These are phyloP conservation scores for Nasonia longicornis DNA, from an alignment of 1,140 invertebrate species.

Conservation along the genomic window DNA sequence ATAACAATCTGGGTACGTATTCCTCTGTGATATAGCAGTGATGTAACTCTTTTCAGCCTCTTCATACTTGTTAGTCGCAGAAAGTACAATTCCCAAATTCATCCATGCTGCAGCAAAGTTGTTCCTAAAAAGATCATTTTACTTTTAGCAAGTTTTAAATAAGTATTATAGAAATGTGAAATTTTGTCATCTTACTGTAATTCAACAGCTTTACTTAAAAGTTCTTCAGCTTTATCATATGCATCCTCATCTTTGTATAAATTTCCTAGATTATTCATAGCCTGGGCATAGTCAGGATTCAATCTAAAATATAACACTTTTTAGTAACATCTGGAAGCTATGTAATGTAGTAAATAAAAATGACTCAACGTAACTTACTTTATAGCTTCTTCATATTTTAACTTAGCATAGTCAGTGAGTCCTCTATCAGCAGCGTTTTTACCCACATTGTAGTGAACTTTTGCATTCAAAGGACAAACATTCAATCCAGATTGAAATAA, in stretches of 20 bases:
- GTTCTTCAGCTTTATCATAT: constrained; percentile 79
- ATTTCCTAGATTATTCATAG: constrained; percentile 97
- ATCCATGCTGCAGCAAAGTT: constrained; percentile 97
- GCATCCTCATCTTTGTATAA: constrained; percentile 84
- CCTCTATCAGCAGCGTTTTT: constrained; percentile 86
- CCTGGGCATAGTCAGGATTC: constrained; percentile 93
- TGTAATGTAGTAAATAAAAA: not conserved
- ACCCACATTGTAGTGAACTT: constrained; percentile 96
- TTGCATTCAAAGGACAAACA: constrained; percentile 91
- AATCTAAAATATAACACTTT: constrained; percentile 70
- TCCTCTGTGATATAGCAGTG: constrained; percentile 80
- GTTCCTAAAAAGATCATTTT: constrained; percentile 69
- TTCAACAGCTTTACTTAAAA: constrained; percentile 80
- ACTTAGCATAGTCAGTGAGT: constrained; percentile 76
- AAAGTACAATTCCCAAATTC: constrained; percentile 94
- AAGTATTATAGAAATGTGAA: constrained; percentile 18
- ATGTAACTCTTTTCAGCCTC: constrained; percentile 85
- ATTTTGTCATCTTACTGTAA: constrained; percentile 73
- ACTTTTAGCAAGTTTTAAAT: not conserved
- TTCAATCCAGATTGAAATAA: constrained; percentile 79
- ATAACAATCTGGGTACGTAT: constrained; percentile 90
- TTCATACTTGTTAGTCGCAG: constrained; percentile 77
- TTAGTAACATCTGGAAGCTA: not conserved
- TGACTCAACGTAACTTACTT: constrained; percentile 66
- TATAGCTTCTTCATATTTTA: constrained; percentile 84